Evolutionary conservation across 2,797 vertebrate species (phyloP).

Genomic region (Vultur gryphus): DNA sequence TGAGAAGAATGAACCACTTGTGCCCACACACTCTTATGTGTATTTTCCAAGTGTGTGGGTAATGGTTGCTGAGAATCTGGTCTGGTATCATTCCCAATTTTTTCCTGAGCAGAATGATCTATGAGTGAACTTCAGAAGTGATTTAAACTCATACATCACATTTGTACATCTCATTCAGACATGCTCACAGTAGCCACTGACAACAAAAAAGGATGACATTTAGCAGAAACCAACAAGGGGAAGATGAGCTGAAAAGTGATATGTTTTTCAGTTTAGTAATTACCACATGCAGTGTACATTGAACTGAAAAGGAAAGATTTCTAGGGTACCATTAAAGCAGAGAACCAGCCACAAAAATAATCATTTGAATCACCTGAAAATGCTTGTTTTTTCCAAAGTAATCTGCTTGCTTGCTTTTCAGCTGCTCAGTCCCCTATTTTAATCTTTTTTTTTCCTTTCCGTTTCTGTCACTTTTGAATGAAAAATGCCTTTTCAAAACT

Average conservation of each 20-base stretch:
- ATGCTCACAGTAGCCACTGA: neutral
- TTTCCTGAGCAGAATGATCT: neutral
- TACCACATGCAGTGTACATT: neutral
- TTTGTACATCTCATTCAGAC: neutral
- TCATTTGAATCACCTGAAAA: neutral
- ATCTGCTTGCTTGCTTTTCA: neutral
- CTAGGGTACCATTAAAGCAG: neutral
- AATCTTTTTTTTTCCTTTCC: neutral
- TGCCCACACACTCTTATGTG: neutral
- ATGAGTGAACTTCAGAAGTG: neutral
- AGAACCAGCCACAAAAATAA: neutral
- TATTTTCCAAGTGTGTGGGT: neutral
- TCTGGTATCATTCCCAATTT: neutral
- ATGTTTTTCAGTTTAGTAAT: neutral
- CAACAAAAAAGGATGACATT: neutral
- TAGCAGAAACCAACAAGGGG: neutral
- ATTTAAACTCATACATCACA: neutral
- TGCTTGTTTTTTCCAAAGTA: neutral
- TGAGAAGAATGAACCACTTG: neutral
- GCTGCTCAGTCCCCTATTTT: neutral
- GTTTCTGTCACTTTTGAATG: neutral
- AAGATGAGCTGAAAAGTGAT: neutral
- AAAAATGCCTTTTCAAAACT: neutral
- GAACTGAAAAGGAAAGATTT: neutral
- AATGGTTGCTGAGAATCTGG: neutral